Conservation (phyloP, 2,797 vertebrate genomes). For the Chiroxiphia lanceolata region DNA sequence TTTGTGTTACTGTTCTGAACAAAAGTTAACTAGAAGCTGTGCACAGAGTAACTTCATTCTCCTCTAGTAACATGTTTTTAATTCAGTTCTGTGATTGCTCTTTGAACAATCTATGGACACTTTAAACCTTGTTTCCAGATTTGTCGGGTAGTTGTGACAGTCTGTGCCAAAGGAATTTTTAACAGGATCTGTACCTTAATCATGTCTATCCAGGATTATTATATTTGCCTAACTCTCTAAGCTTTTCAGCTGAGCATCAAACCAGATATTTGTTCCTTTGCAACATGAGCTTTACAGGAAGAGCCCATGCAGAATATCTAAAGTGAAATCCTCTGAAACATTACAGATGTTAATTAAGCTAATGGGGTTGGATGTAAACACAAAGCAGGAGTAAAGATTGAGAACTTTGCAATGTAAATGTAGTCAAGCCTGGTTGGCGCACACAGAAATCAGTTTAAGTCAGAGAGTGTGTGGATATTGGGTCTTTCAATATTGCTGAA, state of each 20-base stretch:
- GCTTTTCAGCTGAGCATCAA: background rate
- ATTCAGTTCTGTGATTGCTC: background rate
- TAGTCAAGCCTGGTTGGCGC: background rate
- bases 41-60: background rate
- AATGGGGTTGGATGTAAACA: background rate
- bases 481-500: background rate
- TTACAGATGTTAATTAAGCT: background rate
- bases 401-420: background rate
- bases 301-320: background rate
- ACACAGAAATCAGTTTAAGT: background rate
- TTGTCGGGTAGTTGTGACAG: background rate
- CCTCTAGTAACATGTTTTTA: background rate
- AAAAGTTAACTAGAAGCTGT: background rate
- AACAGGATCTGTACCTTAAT: background rate
- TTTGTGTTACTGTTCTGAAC: background rate
- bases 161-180: background rate
- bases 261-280: background rate
- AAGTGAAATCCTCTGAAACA: background rate
- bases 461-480: background rate
- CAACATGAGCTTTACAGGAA: background rate
- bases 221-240: background rate
- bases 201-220: background rate
- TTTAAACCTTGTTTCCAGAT: background rate
- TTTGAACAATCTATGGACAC: background rate
- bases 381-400: background rate